Evolutionary conservation across 23 tunicate genomes (phyloP).

Genomic region (Halocynthia aurantium): DNA sequence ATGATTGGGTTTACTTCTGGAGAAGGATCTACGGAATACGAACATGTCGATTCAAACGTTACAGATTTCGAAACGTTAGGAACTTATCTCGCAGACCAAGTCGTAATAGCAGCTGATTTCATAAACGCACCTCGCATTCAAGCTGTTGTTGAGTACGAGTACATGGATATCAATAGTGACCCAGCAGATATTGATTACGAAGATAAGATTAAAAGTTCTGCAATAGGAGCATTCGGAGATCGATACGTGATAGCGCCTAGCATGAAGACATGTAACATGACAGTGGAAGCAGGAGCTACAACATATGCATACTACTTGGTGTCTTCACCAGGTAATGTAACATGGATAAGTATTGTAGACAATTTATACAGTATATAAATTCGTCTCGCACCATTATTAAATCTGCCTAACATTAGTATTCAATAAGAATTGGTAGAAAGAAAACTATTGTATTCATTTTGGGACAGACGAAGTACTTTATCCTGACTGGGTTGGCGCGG

Average conservation of each 20-base stretch:
- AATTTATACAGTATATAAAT: no score
- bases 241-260: constrained; percentile 19
- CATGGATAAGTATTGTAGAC: background rate
- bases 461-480: background rate
- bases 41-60: background rate
- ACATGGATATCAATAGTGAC: background rate
- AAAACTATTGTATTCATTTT: no score
- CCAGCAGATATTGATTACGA: background rate
- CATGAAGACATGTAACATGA: background rate
- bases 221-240: constrained; percentile 1
- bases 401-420: no score
- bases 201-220: background rate
- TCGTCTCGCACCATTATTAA: no score
- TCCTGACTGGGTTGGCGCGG: constrained; percentile 12
- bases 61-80: background rate
- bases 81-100: background rate
- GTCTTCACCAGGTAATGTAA: background rate
- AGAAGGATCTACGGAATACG: constrained; percentile 14
- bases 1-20: constrained; percentile 12
- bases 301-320: background rate
- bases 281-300: background rate
- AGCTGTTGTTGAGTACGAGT: constrained; percentile 11
- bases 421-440: no score
- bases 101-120: background rate
- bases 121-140: constrained; percentile 1